Evolutionary conservation across 2,113 vertebrate species (phyloP), one percentile per base, ranked within the genome.

Genomic region (Ceyx margarethae): DNA sequence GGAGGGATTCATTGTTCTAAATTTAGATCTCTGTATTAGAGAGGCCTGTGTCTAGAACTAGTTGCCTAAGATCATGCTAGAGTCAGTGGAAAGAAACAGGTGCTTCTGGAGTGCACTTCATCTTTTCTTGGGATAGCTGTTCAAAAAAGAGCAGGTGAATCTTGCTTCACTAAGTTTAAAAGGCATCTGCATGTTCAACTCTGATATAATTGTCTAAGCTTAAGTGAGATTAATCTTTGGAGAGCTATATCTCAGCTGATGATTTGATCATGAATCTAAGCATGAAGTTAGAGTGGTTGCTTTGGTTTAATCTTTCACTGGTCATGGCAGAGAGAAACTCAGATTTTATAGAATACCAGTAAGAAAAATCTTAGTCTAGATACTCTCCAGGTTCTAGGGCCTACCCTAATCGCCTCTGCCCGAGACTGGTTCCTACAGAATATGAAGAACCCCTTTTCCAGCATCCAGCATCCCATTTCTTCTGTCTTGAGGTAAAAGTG

Each of bases 31-130:
- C 66, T 71, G 14, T 51, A 22, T 64, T n/a, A 33, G 28, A 67
- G 25, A 54, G 9, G 16, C 57, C 61, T 89, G 1, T 0, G 5
- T 19, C 61, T 80, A 50, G 25, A 64, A 74, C 43, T 78, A 20
- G 43, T 22, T 71, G 26, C 66, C 48, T 31, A n/a, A 79, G 29
- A 43, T 89, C 31, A n/a, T 22, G 8, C 28, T 76, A 7, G 66
- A 92, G 81, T 72, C 78, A 89, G 21, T 45, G 84, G 71, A 89
- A 95, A 92, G 46, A 67, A 89, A 64, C 87, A 91, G 94, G 58
- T 91, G 85, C 22, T 71, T 35, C 43, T 84, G 77, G 48, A 78
- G 43, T 26, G 61, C 26, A 21, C 37, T 64, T 51, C 3, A 0
- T n/a, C 37, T 61, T 42, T 5, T 82, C 64, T 26, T 62, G 61